Conservation (phyloP, 2,888 invertebrate genomes). For the Drosophila siamana region DNA sequence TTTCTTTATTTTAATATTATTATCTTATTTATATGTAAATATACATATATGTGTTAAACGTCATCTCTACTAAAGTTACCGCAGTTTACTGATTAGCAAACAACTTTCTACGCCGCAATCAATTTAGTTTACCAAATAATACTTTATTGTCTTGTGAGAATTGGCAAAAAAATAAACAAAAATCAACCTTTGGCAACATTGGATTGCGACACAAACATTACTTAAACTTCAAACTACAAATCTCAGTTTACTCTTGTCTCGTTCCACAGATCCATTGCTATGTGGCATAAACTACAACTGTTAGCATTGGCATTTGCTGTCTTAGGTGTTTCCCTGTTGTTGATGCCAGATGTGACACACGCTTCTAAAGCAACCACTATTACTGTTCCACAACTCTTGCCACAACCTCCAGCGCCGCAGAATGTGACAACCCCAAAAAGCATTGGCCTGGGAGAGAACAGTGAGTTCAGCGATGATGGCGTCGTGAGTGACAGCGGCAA, state of each 20-base stretch:
- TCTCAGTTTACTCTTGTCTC: conserved; percentile 20
- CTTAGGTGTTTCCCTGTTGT: conserved; percentile 74
- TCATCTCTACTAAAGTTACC: no score
- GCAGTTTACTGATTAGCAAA: no score
- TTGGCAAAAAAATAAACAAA: no score
- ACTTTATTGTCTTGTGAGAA: no score
- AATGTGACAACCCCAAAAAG: conserved; percentile 76
- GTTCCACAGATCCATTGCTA: conserved; percentile 64
- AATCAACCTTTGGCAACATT: no score
- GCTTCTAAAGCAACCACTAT: conserved; percentile 43
- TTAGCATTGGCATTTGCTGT: conserved; percentile 64
- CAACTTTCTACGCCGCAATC: no score
- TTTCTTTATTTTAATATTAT: no score
- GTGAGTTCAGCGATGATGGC: conserved; percentile 52
- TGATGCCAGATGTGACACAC: conserved; percentile 44
- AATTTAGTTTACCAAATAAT: no score
- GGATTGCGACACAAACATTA: no score
- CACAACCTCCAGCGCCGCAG: conserved; percentile 61
- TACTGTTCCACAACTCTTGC: conserved; percentile 62
- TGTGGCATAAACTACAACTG: conserved; percentile 78
- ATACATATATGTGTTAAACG: no score
- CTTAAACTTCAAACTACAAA: neutral
- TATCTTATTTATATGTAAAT: no score
- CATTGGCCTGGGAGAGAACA: conserved; percentile 42
- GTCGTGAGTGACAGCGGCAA: conserved; percentile 59